Evolutionary conservation across 2,113 vertebrate genomes (phyloP).

Genomic region (Nycticorax nycticorax): DNA sequence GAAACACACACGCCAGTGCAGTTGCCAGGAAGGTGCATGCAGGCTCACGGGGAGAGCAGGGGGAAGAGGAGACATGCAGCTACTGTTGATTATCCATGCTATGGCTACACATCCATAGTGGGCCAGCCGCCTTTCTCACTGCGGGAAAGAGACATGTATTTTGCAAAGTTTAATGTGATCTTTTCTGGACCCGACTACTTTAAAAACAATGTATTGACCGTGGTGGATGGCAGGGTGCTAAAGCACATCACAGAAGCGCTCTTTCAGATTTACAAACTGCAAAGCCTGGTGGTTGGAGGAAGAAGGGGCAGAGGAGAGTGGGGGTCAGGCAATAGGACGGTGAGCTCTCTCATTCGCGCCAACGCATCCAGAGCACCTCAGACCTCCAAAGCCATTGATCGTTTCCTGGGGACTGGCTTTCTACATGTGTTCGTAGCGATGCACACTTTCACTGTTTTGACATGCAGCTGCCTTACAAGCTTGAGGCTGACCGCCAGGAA

Average conservation of each 20-base stretch:
- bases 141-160: background rate
- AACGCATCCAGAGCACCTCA: background rate
- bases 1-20: rapidly evolving
- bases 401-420: background rate
- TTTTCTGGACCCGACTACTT: background rate
- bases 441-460: background rate
- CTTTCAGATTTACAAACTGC: background rate
- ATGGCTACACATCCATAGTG: background rate
- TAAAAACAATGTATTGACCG: background rate
- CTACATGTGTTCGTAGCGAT: rapidly evolving
- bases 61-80: background rate
- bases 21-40: background rate
- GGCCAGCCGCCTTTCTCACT: background rate
- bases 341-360: background rate
- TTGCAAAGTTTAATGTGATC: background rate
- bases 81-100: background rate
- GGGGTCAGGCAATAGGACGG: background rate
- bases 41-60: background rate
- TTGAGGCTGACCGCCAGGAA: background rate
- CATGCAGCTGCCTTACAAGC: background rate
- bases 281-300: background rate
- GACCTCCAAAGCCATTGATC: background rate
- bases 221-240: background rate
- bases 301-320: background rate
- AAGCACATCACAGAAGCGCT: background rate